phyloP scores from a whole-genome alignment of 2,113 vertebrate species.

The Neomonachus schauinslandi region DNA sequence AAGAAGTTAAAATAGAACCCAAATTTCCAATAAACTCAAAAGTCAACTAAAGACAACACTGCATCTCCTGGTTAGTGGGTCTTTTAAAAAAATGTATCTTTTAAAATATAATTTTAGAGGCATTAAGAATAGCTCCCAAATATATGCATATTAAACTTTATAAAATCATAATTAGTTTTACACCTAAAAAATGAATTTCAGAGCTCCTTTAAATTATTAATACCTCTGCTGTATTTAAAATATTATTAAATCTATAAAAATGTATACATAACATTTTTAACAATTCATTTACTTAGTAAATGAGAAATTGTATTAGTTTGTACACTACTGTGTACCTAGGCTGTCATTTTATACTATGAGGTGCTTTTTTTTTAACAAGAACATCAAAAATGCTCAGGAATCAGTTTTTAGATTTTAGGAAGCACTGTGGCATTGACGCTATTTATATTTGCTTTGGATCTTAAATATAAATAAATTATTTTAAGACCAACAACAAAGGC shows the following conservation, averaged over 20 bases:
- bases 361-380: not conserved
- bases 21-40: constrained; percentile 45
- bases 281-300: not conserved
- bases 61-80: not conserved
- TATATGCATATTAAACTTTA: not conserved
- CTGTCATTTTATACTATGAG: constrained; percentile 10
- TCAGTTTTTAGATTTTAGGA: constrained; percentile 2
- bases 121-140: not conserved
- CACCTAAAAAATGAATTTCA: not conserved
- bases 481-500: constrained; percentile 48
- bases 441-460: not conserved
- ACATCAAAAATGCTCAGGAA: not conserved
- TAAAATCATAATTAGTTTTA: constrained; percentile 57
- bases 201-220: constrained; percentile 36
- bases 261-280: not conserved
- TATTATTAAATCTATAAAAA: constrained; percentile 54
- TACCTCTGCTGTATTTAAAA: not conserved
- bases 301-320: not conserved
- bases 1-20: constrained; percentile 43
- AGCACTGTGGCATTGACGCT: not conserved
- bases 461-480: constrained; percentile 54
- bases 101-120: not conserved
- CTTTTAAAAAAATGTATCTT: not conserved
- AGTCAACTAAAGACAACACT: constrained; percentile 15
- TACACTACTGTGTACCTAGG: not conserved